Conservation (phyloP, 2,113 vertebrate species). For the Alectura lathami region DNA sequence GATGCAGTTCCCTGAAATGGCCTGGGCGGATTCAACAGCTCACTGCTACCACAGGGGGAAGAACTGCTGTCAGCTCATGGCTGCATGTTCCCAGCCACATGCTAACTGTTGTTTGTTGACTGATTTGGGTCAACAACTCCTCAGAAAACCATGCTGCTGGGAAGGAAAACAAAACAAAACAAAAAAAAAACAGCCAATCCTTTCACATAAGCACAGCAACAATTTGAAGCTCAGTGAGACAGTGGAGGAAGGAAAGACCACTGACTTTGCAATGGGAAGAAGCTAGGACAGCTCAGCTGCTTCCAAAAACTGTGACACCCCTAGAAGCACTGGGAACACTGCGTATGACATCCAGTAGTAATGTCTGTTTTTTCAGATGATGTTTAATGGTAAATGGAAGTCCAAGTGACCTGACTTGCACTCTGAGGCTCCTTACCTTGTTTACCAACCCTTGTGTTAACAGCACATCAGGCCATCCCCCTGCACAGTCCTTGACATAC, state of each 20-base stretch:
- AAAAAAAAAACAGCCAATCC: not conserved
- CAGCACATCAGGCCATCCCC: fast-evolving
- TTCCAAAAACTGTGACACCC: not conserved
- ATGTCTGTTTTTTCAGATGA: not conserved
- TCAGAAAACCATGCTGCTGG: not conserved
- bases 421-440: not conserved
- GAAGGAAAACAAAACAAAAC: too few relatives aligned
- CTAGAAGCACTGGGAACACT: fast-evolving
- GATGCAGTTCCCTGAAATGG: not conserved
- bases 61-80: not conserved
- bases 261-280: not conserved
- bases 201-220: not conserved
- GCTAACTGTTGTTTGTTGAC: not conserved
- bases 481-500: fast-evolving
- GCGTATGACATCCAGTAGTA: not conserved
- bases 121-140: not conserved
- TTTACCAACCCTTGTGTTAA: not conserved
- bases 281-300: not conserved
- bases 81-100: not conserved
- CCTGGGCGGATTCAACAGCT: not conserved
- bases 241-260: not conserved
- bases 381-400: not conserved
- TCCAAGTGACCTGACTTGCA: too few relatives aligned
- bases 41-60: not conserved
- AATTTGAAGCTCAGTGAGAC: not conserved